Conservation (phyloP, 2,113 vertebrate species). For the Arvicanthis niloticus region DNA sequence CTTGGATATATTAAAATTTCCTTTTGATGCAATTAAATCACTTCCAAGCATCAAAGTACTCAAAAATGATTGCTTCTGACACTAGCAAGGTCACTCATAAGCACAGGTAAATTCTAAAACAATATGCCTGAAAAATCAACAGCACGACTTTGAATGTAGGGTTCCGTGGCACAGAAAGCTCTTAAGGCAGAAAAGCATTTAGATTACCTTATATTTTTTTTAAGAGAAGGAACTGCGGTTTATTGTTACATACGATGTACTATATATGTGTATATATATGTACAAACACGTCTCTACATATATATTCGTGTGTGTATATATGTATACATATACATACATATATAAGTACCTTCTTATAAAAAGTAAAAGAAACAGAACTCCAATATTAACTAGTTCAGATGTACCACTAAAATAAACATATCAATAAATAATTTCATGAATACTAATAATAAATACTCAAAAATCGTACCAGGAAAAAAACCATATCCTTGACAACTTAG, state of each 20-base stretch:
- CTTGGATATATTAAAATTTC: slow-evolving; percentile 24
- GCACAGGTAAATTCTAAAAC: slow-evolving; percentile 45
- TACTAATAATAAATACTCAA: slow-evolving; percentile 33
- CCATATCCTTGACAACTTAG: slow-evolving; percentile 34
- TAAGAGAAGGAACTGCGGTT: neutral
- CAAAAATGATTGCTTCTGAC: slow-evolving; percentile 10
- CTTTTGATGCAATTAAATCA: slow-evolving; percentile 20
- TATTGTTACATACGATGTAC: neutral
- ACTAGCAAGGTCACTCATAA: neutral
- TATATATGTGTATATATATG: neutral
- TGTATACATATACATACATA: neutral
- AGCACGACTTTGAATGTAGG: neutral
- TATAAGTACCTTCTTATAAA: neutral
- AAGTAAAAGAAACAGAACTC: slow-evolving; percentile 16
- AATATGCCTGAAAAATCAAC: neutral
- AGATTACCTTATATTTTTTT: slow-evolving; percentile 22
- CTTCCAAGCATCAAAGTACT: slow-evolving; percentile 43
- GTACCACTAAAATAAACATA: slow-evolving; percentile 14
- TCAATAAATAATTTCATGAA: slow-evolving; percentile 43
- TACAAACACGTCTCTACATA: neutral
- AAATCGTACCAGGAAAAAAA: slow-evolving; percentile 43
- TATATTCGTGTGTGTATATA: no score
- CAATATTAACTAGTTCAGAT: neutral
- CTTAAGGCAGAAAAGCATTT: neutral
- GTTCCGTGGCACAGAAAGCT: neutral